Evolutionary conservation across 1,140 invertebrate genomes (phyloP).

Genomic region (Drosophila paulistorum): DNA sequence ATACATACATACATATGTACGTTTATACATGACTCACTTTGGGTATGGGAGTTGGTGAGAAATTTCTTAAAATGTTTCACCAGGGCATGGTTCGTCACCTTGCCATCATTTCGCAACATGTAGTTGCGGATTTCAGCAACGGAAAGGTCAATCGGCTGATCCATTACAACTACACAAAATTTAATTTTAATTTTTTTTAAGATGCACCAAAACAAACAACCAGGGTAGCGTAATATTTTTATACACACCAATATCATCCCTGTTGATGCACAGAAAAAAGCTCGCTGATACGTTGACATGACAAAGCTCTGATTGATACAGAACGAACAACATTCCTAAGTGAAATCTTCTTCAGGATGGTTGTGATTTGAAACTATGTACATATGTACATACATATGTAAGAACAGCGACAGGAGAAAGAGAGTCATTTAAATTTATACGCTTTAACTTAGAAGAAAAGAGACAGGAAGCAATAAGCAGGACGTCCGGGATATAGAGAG

Average conservation of each 20-base stretch:
- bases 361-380: too few species aligned
- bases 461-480: too few species aligned
- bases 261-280: conserved; percentile 58
- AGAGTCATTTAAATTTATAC: too few species aligned
- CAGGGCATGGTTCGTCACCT: conserved; percentile 93
- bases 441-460: too few species aligned
- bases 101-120: conserved; percentile 91
- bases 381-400: too few species aligned
- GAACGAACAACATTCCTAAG: too few species aligned
- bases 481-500: too few species aligned
- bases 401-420: too few species aligned
- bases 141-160: conserved; percentile 88
- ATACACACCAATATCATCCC: conserved; percentile 27
- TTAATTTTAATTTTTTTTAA: conserved; percentile 42
- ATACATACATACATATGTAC: neutral
- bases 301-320: neutral
- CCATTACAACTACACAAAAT: conserved; percentile 84
- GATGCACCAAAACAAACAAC: conserved; percentile 50
- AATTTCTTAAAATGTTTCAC: conserved; percentile 94
- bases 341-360: too few species aligned
- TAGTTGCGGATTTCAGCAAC: conserved; percentile 92
- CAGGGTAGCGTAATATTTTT: conserved; percentile 31
- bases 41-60: conserved; percentile 86
- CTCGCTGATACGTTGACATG: conserved; percentile 3
- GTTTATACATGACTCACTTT: conserved; percentile 75